Percentiles rank a stretch among this genome's conserved stretches.
Evolutionary conservation across 2,888 invertebrate species (phyloP).

Genomic region (Drosophila sordidapex): DNA sequence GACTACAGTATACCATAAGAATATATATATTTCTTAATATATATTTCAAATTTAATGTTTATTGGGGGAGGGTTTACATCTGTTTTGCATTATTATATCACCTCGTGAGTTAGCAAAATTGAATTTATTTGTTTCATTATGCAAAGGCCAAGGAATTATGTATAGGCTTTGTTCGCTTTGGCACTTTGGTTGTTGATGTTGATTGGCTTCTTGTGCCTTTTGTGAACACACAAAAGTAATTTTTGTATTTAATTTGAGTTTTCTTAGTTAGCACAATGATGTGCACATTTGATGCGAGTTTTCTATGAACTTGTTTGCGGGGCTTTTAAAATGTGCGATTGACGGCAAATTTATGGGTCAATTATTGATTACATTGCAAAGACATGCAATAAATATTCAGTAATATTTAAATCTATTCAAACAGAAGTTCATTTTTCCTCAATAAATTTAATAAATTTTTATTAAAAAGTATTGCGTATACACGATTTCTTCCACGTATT

Average conservation of each 20-base stretch:
- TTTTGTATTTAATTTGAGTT: slow-evolving; percentile 24
- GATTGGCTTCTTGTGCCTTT: slow-evolving; percentile 34
- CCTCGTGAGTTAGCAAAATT: slow-evolving; percentile 52
- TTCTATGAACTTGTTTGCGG: slow-evolving; percentile 10
- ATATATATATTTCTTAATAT: background rate
- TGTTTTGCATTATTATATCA: slow-evolving; percentile 23
- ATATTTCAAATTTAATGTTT: background rate
- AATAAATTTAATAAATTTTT: background rate
- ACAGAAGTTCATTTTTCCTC: background rate
- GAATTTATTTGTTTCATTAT: slow-evolving; percentile 43
- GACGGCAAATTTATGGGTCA: background rate
- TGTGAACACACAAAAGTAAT: slow-evolving; percentile 5
- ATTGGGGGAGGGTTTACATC: slow-evolving; percentile 35
- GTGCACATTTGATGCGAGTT: slow-evolving; percentile 16
- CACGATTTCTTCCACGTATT: background rate
- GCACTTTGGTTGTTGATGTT: slow-evolving; percentile 11
- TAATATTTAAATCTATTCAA: background rate
- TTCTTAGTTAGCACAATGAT: slow-evolving; percentile 16
- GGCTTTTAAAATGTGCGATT: slow-evolving; percentile 11
- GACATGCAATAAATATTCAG: background rate
- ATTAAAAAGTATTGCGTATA: background rate
- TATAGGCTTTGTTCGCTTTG: slow-evolving; percentile 36
- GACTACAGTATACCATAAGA: background rate
- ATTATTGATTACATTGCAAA: background rate
- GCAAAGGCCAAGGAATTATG: slow-evolving; percentile 41